Base-by-base conservation (phyloP, 2,888 invertebrate genomes). In the Sinotaia quadrata region DNA sequence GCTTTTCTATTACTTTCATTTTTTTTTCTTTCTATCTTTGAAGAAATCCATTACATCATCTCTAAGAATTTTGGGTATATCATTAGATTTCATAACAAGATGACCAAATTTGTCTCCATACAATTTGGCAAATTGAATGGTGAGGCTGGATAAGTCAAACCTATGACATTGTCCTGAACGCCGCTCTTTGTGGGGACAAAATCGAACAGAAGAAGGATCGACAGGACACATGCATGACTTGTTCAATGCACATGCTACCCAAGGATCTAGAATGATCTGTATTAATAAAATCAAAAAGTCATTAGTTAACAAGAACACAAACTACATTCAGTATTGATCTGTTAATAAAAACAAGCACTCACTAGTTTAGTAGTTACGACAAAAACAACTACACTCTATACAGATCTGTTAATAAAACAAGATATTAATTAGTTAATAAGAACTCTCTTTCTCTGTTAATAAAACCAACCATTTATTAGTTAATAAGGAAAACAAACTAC, bases 171-270 rank as follows among this genome's bases (percentile, higher is more conserved):
- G 31, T 7, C 65, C 65, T 41, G 56, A 54, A 4, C 29, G 54
- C 56, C 65, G 54, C 65, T 65, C 65, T 29, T 18, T 29, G 56
- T 65, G 65, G n/a, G 56, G 33, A 54, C 65, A 65, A 44, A 54
- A 44, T 4, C 65, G 41, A 21, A 33, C 29, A 5, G 54, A 29
- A 44, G 54, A 36, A 2, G 54, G 54, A 33, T 65, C 56, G 44
- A 65, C 65, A 8, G 65, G 65, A 54, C 65, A 65, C 65, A 65
- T 65, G 65, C 65, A 65, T 4, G 33, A 41, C 27, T 12, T 29
- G 54, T 65, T 56, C 29, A 65, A 18, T 12, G 65, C 65, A 44
- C 65, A 65, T 37, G 37, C 54, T n/a, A 65, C 56, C 65, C 65
- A 65, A 2, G 65, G 65, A 15, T 65, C 65, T 21, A 65, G 10